Base-by-base conservation (phyloP, 2,113 vertebrate genomes). In the Elaphurus davidianus region DNA sequence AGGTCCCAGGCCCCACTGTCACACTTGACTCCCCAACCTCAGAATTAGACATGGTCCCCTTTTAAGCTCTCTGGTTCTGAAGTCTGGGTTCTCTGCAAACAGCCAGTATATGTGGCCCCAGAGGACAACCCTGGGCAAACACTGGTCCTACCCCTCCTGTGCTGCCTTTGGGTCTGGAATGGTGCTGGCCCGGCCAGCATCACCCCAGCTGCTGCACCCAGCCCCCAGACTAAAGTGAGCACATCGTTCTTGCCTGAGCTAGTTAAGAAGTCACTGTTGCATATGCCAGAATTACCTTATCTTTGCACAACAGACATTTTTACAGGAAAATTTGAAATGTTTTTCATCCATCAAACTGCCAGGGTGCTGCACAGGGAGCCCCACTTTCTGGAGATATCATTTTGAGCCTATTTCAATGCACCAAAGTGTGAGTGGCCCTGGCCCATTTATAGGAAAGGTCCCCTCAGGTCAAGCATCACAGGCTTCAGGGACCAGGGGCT, bases 261-360 rank as follows among this genome's bases (percentile, higher is more conserved):
- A 62, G 64, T 79, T 97, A 76, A 97, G 76, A 97, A 94, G 55
- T 64, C 1, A 0, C 55, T 0, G 0, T 25, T 64, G 45, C 3
- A 6, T 86, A 25, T 71, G 93, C 93, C 94, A 97, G 93, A 89
- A 93, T 95, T 92, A 45, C 91, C 95, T 98, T 98, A 97, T 98
- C 97, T 98, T 95, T 95, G 52, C 43, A 88, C 64, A 87, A 60
- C 96, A 98, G 97, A 96, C 85, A 85, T 87, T 91, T 98, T 92
- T 50, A 97, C 50, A 96, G 93, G 57, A 91, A 97, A 97, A 93
- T 5, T 45, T 85, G 76, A 87, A 96, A 93, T 91, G 86, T 30
- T 96, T 95, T 96, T 96, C 88, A 93, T 91, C 79, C 59, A 52
- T 93, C 91, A 87, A 45, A 94, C 87, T 50, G 67, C 86, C 76